Percentiles rank a stretch among this genome's conserved stretches.
Conservation (phyloP, 2,113 vertebrate genomes). For the Callipepla squamata region DNA sequence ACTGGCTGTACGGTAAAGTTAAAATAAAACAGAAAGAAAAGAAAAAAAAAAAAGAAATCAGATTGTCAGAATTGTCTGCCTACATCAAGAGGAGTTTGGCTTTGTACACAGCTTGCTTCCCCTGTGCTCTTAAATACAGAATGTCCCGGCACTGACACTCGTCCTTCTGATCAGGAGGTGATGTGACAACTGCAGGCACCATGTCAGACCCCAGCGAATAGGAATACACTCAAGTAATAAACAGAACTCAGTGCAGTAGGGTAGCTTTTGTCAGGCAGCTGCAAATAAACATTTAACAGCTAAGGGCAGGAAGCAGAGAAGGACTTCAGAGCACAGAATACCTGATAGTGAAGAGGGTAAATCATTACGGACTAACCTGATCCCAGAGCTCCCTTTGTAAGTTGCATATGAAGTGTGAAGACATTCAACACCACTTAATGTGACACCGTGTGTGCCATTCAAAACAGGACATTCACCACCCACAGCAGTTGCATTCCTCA, state of each 20-base stretch:
- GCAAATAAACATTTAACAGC: not conserved
- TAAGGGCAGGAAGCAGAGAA: not conserved
- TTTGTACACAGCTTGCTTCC: not conserved
- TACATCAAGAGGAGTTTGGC: not conserved
- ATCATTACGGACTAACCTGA: not conserved
- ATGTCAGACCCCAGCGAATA: not conserved
- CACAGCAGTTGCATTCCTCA: conserved; percentile 36
- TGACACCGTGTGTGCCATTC: conserved; percentile 36
- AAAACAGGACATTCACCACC: conserved; percentile 50
- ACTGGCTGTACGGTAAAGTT: conserved; percentile 8
- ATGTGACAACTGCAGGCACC: not conserved
- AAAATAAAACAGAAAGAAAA: not conserved
- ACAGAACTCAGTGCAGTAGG: not conserved
- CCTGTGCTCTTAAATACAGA: not conserved
- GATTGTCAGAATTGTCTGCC: not conserved
- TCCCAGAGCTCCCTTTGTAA: not conserved
- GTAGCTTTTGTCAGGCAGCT: not conserved
- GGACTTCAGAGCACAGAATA: not conserved
- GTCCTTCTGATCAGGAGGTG: not conserved
- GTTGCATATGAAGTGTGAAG: conserved; percentile 8
- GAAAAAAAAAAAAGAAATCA: not conserved
- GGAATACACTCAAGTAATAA: fast-evolving
- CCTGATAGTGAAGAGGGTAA: not conserved
- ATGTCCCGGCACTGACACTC: not conserved
- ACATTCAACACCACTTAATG: conserved; percentile 37